Percentiles rank a stretch among this genome's conserved stretches.
phyloP scores from a whole-genome alignment of 2,888 invertebrate species.

The Anarsia innoxiella region DNA sequence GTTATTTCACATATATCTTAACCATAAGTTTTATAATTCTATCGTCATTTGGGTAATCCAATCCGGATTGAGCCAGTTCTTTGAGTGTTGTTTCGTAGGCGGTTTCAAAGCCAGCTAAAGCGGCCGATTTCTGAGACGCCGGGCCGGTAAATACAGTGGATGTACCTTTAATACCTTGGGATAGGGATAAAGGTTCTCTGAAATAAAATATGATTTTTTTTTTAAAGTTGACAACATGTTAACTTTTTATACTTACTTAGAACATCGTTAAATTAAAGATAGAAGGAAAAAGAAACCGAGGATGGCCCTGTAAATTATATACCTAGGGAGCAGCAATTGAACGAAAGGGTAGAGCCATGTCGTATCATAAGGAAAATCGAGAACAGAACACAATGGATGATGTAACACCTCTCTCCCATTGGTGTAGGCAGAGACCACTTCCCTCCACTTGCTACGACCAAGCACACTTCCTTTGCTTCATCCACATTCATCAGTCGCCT shows the following conservation, averaged over 20 bases:
- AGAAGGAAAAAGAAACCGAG: too few species aligned
- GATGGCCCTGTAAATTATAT: too few species aligned
- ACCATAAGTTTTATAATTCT: slow-evolving; percentile 44
- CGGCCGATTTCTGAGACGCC: slow-evolving; percentile 45
- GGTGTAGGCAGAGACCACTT: too few species aligned
- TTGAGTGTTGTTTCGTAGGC: slow-evolving; percentile 28
- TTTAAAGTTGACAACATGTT: background rate
- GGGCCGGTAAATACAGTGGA: slow-evolving; percentile 49
- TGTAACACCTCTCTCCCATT: too few species aligned
- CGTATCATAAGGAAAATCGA: too few species aligned
- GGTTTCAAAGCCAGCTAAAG: slow-evolving; percentile 36
- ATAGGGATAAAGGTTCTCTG: slow-evolving; percentile 40
- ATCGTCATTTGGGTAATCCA: slow-evolving; percentile 38
- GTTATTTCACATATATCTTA: too few species aligned
- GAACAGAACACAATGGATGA: too few species aligned
- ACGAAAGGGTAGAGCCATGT: too few species aligned
- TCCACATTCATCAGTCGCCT: too few species aligned
- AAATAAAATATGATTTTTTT: slow-evolving; percentile 12
- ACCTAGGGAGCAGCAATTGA: too few species aligned
- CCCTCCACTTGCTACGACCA: too few species aligned
- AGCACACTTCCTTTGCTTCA: too few species aligned
- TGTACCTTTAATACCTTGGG: slow-evolving; percentile 39
- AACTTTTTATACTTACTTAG: background rate
- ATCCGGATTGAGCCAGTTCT: slow-evolving; percentile 40
- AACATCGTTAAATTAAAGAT: background rate